Evolutionary conservation across 2,888 invertebrate genomes (phyloP).

Genomic region (Pseudanteris insignis): DNA sequence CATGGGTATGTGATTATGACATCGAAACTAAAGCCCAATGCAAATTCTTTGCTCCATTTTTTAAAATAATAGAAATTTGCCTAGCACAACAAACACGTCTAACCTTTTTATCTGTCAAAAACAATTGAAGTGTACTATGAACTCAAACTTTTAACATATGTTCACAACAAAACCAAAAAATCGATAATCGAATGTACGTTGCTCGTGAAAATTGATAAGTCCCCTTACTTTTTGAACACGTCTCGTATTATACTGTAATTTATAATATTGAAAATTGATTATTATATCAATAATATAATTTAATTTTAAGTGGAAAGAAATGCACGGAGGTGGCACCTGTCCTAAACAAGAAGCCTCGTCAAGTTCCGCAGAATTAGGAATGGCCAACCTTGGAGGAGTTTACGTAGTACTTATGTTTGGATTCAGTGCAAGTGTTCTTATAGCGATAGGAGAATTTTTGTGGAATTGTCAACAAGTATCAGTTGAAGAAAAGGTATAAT

Average conservation of each 20-base stretch:
- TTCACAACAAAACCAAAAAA: no score
- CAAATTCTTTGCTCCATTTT: no score
- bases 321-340: slow-evolving; percentile 72
- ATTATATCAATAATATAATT: not conserved
- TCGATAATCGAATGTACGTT: no score
- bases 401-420: slow-evolving; percentile 86
- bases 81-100: no score
- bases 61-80: no score
- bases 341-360: slow-evolving; percentile 56
- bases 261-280: not conserved
- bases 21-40: no score
- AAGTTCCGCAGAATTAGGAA: slow-evolving; percentile 68
- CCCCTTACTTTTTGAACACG: no score
- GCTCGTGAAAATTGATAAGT: no score
- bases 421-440: slow-evolving; percentile 74
- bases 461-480: slow-evolving; percentile 84
- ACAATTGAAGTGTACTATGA: no score
- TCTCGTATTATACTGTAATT: not conserved
- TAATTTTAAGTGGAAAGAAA: slow-evolving; percentile 74
- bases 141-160: no score
- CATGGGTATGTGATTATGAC: no score
- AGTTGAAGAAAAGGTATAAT: slow-evolving; percentile 80
- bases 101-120: no score
- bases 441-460: slow-evolving; percentile 85
- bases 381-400: slow-evolving; percentile 91